phyloP scores from a whole-genome alignment of 2,888 invertebrate species.

The Hyalella azteca region DNA sequence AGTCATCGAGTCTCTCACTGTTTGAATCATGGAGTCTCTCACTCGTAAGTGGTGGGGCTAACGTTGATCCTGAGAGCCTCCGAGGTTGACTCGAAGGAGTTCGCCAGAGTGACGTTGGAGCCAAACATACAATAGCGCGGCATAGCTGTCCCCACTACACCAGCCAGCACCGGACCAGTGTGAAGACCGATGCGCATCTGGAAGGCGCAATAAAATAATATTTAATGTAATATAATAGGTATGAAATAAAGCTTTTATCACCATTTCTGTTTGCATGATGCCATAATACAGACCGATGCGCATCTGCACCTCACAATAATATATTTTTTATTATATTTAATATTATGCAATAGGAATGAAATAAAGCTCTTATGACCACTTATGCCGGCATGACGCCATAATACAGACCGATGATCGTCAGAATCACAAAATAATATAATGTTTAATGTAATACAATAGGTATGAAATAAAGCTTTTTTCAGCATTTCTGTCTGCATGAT shows the following conservation, averaged over 20 bases:
- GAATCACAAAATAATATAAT: constrained; percentile 52
- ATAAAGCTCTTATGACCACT: constrained; percentile 89
- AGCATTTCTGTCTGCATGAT: no score
- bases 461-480: no score
- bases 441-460: not conserved
- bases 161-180: constrained; percentile 90
- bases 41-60: constrained; percentile 92
- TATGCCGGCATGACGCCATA: constrained; percentile 92
- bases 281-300: no score
- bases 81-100: constrained; percentile 94
- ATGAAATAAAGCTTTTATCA: no score
- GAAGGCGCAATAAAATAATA: not conserved
- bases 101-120: constrained; percentile 92
- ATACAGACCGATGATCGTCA: constrained; percentile 95
- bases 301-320: no score
- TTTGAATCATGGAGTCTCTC: no score
- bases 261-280: no score
- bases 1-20: no score
- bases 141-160: constrained; percentile 93
- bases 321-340: no score
- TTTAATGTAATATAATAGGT: not conserved
- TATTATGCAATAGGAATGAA: no score
- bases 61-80: constrained; percentile 89
- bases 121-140: constrained; percentile 93
- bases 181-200: constrained; percentile 96